These are phyloP conservation scores for Boloria euphrosyne DNA, from an alignment of 2,888 invertebrate genomes.

Conservation along the genomic window DNA sequence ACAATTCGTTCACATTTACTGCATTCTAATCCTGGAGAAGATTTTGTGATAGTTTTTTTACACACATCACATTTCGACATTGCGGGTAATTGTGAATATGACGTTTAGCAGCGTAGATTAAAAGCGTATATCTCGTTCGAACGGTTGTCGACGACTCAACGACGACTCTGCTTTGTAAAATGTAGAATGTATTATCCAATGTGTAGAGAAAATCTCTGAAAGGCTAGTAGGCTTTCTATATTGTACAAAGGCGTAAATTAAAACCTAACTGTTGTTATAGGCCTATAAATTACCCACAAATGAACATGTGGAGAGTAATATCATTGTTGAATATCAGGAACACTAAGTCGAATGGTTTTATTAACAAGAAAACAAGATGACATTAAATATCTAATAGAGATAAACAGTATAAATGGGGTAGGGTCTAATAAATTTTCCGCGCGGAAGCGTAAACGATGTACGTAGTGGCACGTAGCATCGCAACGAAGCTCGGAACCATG, in stretches of 20 bases:
- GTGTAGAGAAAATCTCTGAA: conserved; percentile 17
- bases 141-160: no score
- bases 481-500: conserved; percentile 56
- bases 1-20: no score
- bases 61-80: no score
- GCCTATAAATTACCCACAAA: conserved; percentile 14
- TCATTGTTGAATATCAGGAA: background rate
- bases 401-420: conserved; percentile 77
- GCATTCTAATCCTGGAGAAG: no score
- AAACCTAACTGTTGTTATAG: conserved; percentile 32
- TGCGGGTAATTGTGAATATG: no score
- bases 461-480: conserved; percentile 69
- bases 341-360: background rate
- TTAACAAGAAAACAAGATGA: conserved; percentile 45
- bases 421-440: conserved; percentile 76
- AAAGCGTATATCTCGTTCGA: no score
- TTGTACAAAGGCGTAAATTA: conserved; percentile 35
- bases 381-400: conserved; percentile 74
- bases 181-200: conserved; percentile 6
- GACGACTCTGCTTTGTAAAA: no score
- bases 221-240: conserved; percentile 30
- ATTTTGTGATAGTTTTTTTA: no score
- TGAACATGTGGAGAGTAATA: conserved; percentile 10
- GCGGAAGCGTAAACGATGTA: conserved; percentile 79
- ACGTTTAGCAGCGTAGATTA: no score